Evolutionary conservation across 2,797 vertebrate genomes (phyloP), one percentile per base, ranked within the genome.

Genomic region (Pangasius macronema): DNA sequence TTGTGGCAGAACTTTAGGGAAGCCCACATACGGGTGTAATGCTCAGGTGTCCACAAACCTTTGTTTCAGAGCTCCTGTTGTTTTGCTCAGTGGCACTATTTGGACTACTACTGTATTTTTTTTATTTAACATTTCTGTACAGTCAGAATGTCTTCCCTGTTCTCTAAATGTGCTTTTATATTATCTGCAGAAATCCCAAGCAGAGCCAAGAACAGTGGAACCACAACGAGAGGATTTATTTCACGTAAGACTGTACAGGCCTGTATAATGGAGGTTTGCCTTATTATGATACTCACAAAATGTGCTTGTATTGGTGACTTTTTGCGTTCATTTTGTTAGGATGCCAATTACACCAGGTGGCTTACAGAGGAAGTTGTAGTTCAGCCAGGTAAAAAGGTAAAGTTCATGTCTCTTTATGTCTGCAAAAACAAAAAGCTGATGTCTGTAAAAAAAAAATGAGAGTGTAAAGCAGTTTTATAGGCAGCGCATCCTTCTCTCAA

Each of bases 151-250:
- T 24, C 20, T 13, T 36, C 1, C 36, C 36, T 24, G 53, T 85
- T 49, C 13, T 16, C 27, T 84, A 36, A 88, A 16, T 87, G 1
- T 88, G 8, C 92, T 51, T 90, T 49, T 90, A 91, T 88, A n/a
- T 87, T 80, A 65, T 76, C 24, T 82, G 24, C 93, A 97, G 96
- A 96, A 95, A 95, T 91, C 95, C 49, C 95, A 95, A 84, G 94
- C 92, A 57, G 84, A 89, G 0, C 94, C 96, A 24, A 93, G 70
- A 46, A 3, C 82, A 13, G 93, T 92, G n/a, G 51, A 3, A 5
- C 75, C 53, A 10, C 73, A 63, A 1, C 8, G 87, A 0, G 76
- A 90, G 2, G 72, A 16, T 1, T 76, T 81, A 70, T 36, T 73
- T 9, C 65, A 18, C 30, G 95, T 96, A 93, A 93, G 93, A 81